phyloP scores from a whole-genome alignment of 2,888 invertebrate genomes.

The Eristalinus sepulchralis region DNA sequence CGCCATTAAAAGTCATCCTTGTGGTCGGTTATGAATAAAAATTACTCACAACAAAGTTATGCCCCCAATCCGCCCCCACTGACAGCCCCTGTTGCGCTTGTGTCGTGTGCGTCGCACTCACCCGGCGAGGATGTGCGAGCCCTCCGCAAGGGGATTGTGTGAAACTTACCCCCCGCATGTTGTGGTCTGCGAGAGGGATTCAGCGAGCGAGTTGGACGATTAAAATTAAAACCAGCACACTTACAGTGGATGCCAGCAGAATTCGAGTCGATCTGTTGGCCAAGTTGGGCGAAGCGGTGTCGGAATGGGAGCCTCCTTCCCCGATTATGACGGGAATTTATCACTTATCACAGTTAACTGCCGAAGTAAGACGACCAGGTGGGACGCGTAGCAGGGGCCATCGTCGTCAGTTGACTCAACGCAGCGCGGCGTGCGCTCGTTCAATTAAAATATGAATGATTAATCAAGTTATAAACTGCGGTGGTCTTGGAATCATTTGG shows the following conservation, averaged over 20 bases:
- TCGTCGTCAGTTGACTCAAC: background rate
- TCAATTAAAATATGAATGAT: slow-evolving; percentile 59
- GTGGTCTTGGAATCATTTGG: slow-evolving; percentile 34
- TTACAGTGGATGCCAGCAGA: background rate
- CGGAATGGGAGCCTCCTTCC: slow-evolving; percentile 36
- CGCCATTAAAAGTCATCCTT: slow-evolving; percentile 65
- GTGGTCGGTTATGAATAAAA: slow-evolving; percentile 67
- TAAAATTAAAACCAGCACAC: slow-evolving; percentile 24
- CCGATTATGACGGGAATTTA: slow-evolving; percentile 49
- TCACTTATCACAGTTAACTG: slow-evolving; percentile 34
- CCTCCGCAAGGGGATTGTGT: slow-evolving; percentile 23
- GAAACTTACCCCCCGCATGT: slow-evolving; percentile 21
- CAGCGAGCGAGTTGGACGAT: slow-evolving; percentile 39
- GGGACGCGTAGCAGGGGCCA: background rate
- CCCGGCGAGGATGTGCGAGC: background rate
- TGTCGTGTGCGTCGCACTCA: background rate
- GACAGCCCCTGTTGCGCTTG: slow-evolving; percentile 31
- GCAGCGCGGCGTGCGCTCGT: slow-evolving; percentile 1
- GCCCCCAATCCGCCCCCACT: background rate
- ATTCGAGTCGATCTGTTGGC: background rate
- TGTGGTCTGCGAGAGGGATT: background rate
- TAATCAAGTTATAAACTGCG: slow-evolving; percentile 53
- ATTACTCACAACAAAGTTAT: slow-evolving; percentile 61
- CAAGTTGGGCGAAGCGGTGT: slow-evolving; percentile 11
- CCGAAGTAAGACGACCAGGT: slow-evolving; percentile 25